Evolutionary conservation across 2,797 vertebrate species (phyloP).

Genomic region (Sciurus carolinensis): DNA sequence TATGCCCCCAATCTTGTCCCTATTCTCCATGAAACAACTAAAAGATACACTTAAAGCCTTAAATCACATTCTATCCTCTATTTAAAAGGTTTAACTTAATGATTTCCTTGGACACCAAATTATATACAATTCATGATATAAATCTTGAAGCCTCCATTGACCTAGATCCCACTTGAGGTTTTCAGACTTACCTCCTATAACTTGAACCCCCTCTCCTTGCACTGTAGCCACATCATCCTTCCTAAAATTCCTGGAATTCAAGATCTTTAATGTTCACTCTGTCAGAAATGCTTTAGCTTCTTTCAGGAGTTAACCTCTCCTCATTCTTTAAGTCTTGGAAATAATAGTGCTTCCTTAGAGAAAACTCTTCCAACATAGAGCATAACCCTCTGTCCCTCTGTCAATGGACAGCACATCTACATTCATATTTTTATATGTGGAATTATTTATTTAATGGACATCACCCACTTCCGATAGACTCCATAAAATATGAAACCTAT

Average conservation of each 20-base stretch:
- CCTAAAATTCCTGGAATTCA: neutral
- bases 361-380: neutral
- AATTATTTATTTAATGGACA: neutral
- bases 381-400: neutral
- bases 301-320: neutral
- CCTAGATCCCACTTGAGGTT: neutral
- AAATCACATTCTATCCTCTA: neutral
- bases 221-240: neutral
- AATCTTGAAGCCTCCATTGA: neutral
- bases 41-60: neutral
- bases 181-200: neutral
- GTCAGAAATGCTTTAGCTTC: neutral
- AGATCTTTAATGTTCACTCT: neutral
- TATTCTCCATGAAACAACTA: neutral
- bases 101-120: neutral
- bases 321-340: neutral
- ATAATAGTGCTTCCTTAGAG: neutral
- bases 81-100: neutral
- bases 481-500: neutral
- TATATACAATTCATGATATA: neutral
- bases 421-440: neutral
- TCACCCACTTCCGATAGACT: neutral
- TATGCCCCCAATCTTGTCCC: neutral
- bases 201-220: neutral
- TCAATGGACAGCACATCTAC: neutral